Base-by-base conservation (phyloP, 2,888 invertebrate genomes). In the Andricus quercusramuli region DNA sequence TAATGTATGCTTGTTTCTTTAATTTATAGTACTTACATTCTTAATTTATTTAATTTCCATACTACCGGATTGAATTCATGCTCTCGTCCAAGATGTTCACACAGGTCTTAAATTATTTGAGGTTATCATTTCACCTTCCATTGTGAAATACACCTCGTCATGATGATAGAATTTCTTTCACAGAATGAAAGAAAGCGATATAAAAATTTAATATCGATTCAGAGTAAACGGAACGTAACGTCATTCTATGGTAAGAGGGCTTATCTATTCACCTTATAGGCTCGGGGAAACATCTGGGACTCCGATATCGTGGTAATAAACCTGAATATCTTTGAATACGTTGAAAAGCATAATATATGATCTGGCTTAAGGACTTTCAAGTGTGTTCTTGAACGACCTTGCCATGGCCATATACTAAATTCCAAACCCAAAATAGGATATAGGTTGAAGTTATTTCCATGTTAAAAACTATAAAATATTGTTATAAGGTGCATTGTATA, bases 141-240 rank as follows among this genome's bases (percentile, higher is more conserved):
- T n/a, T n/a, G 56, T n/a, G 56, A n/a, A 56, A 56, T 6, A 56
- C 2, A 9, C 20, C 20, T 9, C 37, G 20, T 65, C 20, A n/a
- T 37, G n/a, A 41, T 22, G 5, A n/a, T 37, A 8, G 37, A n/a
- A 67, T 15, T 41, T 9, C 22, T 22, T 67, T 44, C 22, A 22
- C 22, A 67, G 29, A 68, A 68, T 68, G 44, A 22, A 44, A 68
- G 22, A 44, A 25, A 68, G 17, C 44, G 22, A 47, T 20, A 25
- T 13, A 47, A 22, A 22, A 68, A 68, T 68, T 68, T 44, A 79
- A 79, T 79, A 78, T 76, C 59, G 25, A 76, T 67, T 76, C 77
- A 68, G 29, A 41, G 44, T 25, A 64, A 59, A 77, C n/a, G 59
- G 70, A 59, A 79, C 78, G 56, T 64, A 78, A 74, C 78, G 76